Percentiles rank a stretch among this genome's conserved stretches.
Evolutionary conservation across 2,888 invertebrate species (phyloP).

Genomic region (Bombyx huttoni): DNA sequence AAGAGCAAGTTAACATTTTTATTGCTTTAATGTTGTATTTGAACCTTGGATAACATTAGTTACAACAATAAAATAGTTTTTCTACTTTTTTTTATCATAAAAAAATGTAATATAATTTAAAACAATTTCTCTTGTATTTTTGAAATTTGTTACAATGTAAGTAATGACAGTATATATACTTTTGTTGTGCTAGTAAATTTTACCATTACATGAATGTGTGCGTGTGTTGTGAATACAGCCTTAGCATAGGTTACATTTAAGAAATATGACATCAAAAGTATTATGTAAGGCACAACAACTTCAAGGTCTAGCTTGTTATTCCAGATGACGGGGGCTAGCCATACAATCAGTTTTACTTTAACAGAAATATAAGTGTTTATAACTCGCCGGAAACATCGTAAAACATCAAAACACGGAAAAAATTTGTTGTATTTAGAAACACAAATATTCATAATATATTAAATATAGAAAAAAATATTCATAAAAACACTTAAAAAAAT

Average conservation of each 20-base stretch:
- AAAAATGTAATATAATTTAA: no score
- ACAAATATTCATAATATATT: background rate
- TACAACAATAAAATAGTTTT: no score
- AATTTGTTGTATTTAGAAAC: background rate
- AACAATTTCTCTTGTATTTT: no score
- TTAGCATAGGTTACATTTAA: constrained; percentile 42
- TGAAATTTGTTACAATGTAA: no score
- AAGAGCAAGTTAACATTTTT: no score
- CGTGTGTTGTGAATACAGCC: constrained; percentile 13
- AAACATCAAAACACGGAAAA: constrained; percentile 20
- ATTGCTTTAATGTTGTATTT: no score
- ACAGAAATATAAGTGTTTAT: background rate
- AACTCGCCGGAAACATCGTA: constrained; percentile 1
- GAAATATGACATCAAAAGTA: constrained; percentile 47
- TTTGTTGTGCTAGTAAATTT: no score
- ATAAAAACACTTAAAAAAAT: background rate
- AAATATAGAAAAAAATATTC: background rate
- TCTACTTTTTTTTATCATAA: no score
- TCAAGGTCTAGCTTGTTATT: constrained; percentile 24
- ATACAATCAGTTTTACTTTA: background rate
- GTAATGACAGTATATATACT: no score
- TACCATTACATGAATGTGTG: background rate
- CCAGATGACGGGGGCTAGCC: constrained; percentile 5
- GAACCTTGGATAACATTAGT: no score
- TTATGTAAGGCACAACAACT: constrained; percentile 62